These are phyloP conservation scores for Agrypnia vestita DNA, from an alignment of 1,140 invertebrate genomes.

Conservation along the genomic window DNA sequence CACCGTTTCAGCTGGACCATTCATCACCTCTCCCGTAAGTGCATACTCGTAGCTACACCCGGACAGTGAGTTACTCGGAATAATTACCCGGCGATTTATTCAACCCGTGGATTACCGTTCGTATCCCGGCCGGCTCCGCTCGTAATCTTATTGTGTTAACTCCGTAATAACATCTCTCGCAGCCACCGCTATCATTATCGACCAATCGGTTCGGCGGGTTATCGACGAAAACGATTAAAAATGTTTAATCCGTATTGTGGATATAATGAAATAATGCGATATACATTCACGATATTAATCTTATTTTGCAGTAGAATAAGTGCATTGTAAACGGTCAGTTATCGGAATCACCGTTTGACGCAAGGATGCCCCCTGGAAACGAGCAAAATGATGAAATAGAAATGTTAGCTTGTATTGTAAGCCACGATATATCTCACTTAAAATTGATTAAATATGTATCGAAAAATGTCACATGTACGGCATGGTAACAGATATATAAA, in stretches of 20 bases:
- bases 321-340: neutral
- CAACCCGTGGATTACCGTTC: constrained; percentile 40
- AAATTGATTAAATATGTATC: no score
- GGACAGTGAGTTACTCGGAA: constrained; percentile 6
- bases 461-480: no score
- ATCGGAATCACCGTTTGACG: neutral
- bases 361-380: no score
- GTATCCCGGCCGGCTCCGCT: constrained; percentile 31
- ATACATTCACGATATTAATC: constrained; percentile 32
- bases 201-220: constrained; percentile 30
- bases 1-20: constrained; percentile 9
- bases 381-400: no score
- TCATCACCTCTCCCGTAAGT: constrained; percentile 30
- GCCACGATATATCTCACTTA: no score
- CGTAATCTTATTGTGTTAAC: constrained; percentile 55
- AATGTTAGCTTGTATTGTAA: no score
- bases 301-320: neutral
- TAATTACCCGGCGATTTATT: constrained; percentile 54
- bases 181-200: constrained; percentile 55
- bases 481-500: no score
- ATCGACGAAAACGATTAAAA: constrained; percentile 42
- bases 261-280: constrained; percentile 44
- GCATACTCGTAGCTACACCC: constrained; percentile 6
- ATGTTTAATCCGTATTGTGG: constrained; percentile 42
- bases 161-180: constrained; percentile 52